Evolutionary conservation across 2,888 invertebrate species (phyloP).

Genomic region (Troilus luridus): DNA sequence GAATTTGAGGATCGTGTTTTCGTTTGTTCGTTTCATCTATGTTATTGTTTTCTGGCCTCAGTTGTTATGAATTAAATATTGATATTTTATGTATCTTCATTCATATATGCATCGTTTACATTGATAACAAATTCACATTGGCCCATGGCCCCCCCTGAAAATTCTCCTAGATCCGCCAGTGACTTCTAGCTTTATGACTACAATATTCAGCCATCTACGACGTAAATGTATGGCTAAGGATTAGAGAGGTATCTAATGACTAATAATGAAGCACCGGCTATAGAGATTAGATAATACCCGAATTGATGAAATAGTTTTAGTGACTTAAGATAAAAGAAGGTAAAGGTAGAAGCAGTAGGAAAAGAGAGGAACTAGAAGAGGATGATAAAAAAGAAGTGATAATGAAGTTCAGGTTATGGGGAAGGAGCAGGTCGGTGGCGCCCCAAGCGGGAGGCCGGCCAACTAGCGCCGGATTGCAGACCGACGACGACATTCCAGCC

Average conservation of each 20-base stretch:
- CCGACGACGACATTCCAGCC: conserved; percentile 23
- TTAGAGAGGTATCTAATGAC: background rate
- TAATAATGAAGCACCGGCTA: background rate
- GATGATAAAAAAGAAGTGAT: conserved; percentile 25
- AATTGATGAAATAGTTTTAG: background rate
- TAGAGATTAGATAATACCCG: background rate
- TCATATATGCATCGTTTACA: too few species aligned
- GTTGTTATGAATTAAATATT: too few species aligned
- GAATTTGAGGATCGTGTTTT: too few species aligned
- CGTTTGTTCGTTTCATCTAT: too few species aligned
- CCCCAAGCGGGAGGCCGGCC: background rate
- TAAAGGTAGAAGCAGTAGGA: background rate
- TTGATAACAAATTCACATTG: too few species aligned
- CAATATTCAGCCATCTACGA: too few species aligned
- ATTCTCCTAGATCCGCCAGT: too few species aligned
- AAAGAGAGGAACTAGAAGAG: background rate
- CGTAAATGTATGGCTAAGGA: background rate
- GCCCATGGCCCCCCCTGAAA: too few species aligned
- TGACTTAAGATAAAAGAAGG: background rate
- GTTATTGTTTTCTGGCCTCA: too few species aligned
- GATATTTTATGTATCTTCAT: too few species aligned
- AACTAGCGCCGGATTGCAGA: conserved; percentile 2
- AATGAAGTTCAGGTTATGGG: background rate
- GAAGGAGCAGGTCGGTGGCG: background rate
- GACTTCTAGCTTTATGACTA: too few species aligned